Evolutionary conservation across 1,140 invertebrate genomes (phyloP), one percentile per base, ranked within the genome.

Genomic region (Drosophila melanica): DNA sequence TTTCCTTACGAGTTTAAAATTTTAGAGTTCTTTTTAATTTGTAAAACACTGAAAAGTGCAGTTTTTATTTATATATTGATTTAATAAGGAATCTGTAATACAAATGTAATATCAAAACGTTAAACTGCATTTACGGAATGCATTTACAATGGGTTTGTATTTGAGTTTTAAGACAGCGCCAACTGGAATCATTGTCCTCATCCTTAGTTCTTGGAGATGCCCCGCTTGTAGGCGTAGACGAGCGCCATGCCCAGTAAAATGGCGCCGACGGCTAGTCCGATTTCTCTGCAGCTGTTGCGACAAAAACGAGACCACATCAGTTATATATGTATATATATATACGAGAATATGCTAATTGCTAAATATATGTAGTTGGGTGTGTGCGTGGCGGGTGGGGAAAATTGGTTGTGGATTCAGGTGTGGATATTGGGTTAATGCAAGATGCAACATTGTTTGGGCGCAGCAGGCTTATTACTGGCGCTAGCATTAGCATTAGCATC

Each of bases 191-290:
- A 4, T 27, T 27, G 23, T 27, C 4, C 30, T 0, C 30, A 33
- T 33, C 30, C 30, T 59, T 45, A 87, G n/a, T 78, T 87, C 30
- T 58, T 75, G 63, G 51, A 65, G 16, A 58, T 16, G 55, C 84
- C 84, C 30, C 85, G 79, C n/a, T 73, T 77, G 23, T 90, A 50
- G 20, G 70, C 53, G 71, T 84, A 90, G 42, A 91, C 68, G 10
- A 90, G 42, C 1, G 75, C 84, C 27, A 93, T 35, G 14, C 92
- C 93, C 33, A 93, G 66, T 5, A 92, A 37, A 20, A 92, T 66
- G 30, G 82, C 55, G 79, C 50, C 51, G 81, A 74, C 37, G 75
- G 89, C 90, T 77, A 93, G 62, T 86, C 92, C 79, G 89, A 86
- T 65, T 76, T 85, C 53, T 30, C 80, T 90, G 47, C 84, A 91